Conservation (phyloP, 2,113 vertebrate genomes). For the Anarhynchus alexandrinus region DNA sequence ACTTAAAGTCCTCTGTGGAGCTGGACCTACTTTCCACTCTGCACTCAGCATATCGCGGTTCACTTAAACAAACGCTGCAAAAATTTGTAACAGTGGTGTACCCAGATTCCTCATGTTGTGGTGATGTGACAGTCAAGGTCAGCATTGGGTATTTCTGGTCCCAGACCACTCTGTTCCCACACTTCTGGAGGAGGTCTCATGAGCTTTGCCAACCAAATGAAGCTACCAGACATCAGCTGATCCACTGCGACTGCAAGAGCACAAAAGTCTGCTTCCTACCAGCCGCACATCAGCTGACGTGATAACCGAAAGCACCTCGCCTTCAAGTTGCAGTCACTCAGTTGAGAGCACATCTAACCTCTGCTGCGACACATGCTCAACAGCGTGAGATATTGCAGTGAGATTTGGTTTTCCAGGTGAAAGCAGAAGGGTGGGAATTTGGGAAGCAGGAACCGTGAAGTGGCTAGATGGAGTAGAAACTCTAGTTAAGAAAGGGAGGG, state of each 20-base stretch:
- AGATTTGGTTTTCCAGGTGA: neutral
- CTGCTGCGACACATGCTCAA: neutral
- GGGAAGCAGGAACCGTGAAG: neutral
- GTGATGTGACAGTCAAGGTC: neutral
- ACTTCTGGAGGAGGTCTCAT: neutral
- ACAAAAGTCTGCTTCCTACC: neutral
- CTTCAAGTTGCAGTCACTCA: neutral
- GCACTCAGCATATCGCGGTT: neutral
- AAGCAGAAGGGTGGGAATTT: neutral
- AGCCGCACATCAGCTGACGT: neutral
- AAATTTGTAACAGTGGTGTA: neutral
- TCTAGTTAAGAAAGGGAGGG: neutral
- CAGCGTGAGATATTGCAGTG: neutral
- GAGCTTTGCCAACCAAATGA: neutral
- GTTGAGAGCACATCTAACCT: neutral
- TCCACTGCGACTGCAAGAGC: neutral
- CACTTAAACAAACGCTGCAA: neutral
- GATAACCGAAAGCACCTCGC: neutral
- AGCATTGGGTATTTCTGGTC: neutral
- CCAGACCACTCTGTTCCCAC: neutral
- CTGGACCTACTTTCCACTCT: neutral
- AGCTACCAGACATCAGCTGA: constrained; percentile 21
- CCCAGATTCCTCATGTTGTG: neutral
- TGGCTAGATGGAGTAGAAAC: neutral
- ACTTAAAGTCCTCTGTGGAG: neutral